Evolutionary conservation across 92 coral and sea anemone genomes (phyloP).

Genomic region (Parazoanthus atlanticus): DNA sequence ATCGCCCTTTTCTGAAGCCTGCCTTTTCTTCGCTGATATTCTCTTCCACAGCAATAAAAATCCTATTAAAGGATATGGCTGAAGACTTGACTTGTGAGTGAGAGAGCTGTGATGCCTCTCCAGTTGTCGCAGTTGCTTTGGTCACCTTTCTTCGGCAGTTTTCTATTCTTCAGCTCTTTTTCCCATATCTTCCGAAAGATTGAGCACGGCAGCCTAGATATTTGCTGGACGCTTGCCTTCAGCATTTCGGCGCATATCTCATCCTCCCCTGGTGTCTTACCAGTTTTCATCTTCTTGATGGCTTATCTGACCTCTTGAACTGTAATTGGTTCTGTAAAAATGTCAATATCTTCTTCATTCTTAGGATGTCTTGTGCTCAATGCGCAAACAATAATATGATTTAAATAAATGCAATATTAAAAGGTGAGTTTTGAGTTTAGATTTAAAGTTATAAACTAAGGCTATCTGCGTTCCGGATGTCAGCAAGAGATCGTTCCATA

Average conservation of each 20-base stretch:
- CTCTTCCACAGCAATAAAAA: background rate
- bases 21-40: background rate
- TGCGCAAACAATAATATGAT: too few species aligned
- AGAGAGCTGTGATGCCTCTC: background rate
- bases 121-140: background rate
- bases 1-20: background rate
- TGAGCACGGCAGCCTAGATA: background rate
- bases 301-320: too few species aligned
- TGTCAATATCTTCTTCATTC: too few species aligned
- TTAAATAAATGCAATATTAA: too few species aligned
- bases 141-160: background rate
- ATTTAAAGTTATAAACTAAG: too few species aligned
- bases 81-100: background rate
- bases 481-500: too few species aligned
- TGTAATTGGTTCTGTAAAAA: too few species aligned
- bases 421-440: too few species aligned
- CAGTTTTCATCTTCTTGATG: background rate
- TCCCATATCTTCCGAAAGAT: background rate
- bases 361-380: too few species aligned
- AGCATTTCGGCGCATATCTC: background rate
- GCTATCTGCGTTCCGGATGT: too few species aligned
- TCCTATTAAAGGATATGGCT: background rate
- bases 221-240: background rate
- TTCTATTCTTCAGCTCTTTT: background rate
- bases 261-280: slow-evolving; percentile 4